Base-by-base conservation (phyloP, 2,797 vertebrate genomes). In the Hippocampus kuda region DNA sequence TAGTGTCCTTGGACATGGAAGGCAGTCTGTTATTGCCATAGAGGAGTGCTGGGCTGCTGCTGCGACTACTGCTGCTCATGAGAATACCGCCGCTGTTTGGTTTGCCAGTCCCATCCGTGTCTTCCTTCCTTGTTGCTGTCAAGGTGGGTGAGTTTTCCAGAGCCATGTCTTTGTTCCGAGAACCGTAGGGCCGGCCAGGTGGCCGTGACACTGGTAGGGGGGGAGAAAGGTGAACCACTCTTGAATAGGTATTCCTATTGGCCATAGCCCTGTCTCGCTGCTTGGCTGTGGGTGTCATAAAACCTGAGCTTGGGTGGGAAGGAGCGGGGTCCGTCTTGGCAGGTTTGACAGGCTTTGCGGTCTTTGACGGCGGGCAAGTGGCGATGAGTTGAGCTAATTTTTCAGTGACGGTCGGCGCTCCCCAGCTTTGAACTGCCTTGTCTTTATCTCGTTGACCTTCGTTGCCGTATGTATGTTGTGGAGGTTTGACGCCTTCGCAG, bases 301-400 rank as follows among this genome's bases (percentile, higher is more conserved):
- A 90, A 72, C 90, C 88, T 46, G 91, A 91, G 74, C 73, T 91
- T 49, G 83, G 86, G 57, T 86, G 81, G 66, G 89, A 59, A 71
- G 88, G 72, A 54, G 77, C 48, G 1, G 85, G 77, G 51, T 89
- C 86, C 44, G 67, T 77, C 75, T 92, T 92, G 66, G 82, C 65
- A 62, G 89, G 87, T 90, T 97, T 98, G 48, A 90, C 87, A 70
- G 78, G 84, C 85, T 97, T 99, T 83, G 94, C 92, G 89, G 92
- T 94, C 92, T 98, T 99, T 73, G 94, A 91, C 70, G 94, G 94
- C 68, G 96, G 96, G 81, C 97, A 98, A 69, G 93, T 98, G 51
- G 94, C 95, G 80, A 98, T 98, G 65, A 99, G 95, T 67, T 97
- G 95, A 73, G 95, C 95, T 80, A 98, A 86, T 83, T 98, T 99